Evolutionary conservation across 1,140 invertebrate genomes (phyloP), one percentile per base, ranked within the genome.

Genomic region (Caenorhabditis brenneri): DNA sequence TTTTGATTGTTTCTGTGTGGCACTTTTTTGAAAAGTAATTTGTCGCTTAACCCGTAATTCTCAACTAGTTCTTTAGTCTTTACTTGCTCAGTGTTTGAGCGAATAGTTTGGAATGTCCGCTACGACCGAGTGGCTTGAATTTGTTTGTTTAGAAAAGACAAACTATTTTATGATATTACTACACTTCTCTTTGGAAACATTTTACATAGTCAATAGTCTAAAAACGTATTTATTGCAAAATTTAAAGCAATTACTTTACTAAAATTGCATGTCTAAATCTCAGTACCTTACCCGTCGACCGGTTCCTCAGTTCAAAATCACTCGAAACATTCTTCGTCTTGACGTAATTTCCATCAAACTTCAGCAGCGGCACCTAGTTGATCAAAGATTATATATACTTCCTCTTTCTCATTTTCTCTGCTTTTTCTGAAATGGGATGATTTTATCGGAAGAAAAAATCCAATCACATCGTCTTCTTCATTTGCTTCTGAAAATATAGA

Each of bases 331-430:
- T n/a, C n/a, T 42, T 74, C 65, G 36, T 74, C 65, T 74, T 36
- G 65, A 74, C 65, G 65, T 42, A 74, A 65, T 33, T 74, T 74
- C 65, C 36, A 42, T 29, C 29, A 24, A 74, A 74, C 65, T 42
- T 29, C 65, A 74, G 33, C 33, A 12, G 22, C 15, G 65, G n/a
- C 65, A 74, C 65, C 36, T 74, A 74, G 65, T 42, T 42, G 65
- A 74, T 74, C 65, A 74, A 12, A 74, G 65, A 74, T 74, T 74
- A 74, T 42, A 74, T 74, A 74, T 42, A 74, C 36, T 65, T 65
- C 65, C 33, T 74, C 65, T 24, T 74, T n/a, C 16, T 42, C 65
- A 15, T 22, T 31, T 74, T 42, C 22, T 15, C 6, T 24, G 27
- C 29, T 65, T 27, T 39, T 65, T 65, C 36, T 31, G 33, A 12